These are phyloP conservation scores for Mohoua ochrocephala DNA, from an alignment of 2,113 vertebrate species.

Conservation along the genomic window DNA sequence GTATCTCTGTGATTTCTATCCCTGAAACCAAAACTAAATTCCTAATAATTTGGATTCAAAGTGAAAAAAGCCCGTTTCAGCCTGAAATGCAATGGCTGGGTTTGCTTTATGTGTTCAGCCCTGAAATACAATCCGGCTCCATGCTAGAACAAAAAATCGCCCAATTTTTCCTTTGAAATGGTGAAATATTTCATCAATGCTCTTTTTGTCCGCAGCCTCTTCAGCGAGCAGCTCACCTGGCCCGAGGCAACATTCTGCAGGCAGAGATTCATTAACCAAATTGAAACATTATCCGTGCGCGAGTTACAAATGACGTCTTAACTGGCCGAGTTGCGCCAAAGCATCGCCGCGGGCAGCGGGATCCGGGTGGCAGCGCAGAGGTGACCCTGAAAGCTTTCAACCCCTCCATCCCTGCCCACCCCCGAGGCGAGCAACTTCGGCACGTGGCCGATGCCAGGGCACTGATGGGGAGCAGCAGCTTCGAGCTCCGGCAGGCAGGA, in stretches of 20 bases:
- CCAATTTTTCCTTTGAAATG: background rate
- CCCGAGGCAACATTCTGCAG: background rate
- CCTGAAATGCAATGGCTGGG: background rate
- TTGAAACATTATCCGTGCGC: background rate
- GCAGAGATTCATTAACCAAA: background rate
- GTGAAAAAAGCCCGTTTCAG: background rate
- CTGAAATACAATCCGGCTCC: background rate
- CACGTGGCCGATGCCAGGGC: background rate
- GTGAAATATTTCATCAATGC: background rate
- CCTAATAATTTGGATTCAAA: background rate
- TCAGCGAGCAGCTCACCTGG: background rate
- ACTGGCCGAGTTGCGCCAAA: background rate
- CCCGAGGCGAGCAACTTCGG: fast-evolving
- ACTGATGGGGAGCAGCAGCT: fast-evolving
- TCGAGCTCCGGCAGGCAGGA: background rate
- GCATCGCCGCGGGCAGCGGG: background rate
- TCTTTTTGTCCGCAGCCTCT: background rate
- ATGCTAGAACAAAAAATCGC: background rate
- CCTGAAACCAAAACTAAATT: background rate
- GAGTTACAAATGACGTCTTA: background rate
- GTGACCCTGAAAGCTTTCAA: background rate
- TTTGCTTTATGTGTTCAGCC: background rate
- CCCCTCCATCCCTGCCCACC: background rate
- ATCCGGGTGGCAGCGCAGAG: background rate
- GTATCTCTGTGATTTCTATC: background rate